These are phyloP conservation scores for Macroteleia sp. DNA, from an alignment of 2,888 invertebrate species.

Conservation along the genomic window DNA sequence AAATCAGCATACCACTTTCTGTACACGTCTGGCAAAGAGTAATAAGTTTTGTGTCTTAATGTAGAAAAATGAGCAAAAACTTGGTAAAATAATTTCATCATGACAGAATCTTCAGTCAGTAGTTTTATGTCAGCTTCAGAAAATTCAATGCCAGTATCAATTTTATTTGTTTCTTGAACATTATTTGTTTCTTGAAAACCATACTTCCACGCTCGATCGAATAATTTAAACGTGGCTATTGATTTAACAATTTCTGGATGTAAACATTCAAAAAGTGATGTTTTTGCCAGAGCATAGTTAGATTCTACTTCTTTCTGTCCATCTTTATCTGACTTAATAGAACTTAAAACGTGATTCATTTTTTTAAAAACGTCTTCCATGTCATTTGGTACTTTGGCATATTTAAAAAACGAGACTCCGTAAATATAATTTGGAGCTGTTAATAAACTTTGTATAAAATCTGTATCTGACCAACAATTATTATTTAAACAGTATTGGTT, in stretches of 20 bases:
- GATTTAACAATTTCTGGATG: constrained; percentile 23
- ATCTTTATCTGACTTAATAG: background rate
- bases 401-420: constrained; percentile 41
- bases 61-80: background rate
- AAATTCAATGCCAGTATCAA: constrained; percentile 1
- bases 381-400: constrained; percentile 10
- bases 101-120: constrained; percentile 1
- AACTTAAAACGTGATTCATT: constrained; percentile 4
- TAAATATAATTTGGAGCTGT: constrained; percentile 40
- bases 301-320: background rate
- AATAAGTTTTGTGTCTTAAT: background rate
- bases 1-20: constrained; percentile 33
- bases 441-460: constrained; percentile 34
- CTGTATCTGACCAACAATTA: constrained; percentile 17
- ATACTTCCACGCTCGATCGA: constrained; percentile 17
- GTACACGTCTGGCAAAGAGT: constrained; percentile 12
- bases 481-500: constrained; percentile 56
- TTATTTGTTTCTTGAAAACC: too few relatives aligned
- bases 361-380: background rate
- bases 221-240: constrained; percentile 20
- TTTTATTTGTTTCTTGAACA: background rate
- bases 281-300: background rate
- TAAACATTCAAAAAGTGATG: constrained; percentile 7
- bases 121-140: background rate
- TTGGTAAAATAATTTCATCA: constrained; percentile 7